Evolutionary conservation across 2,113 vertebrate genomes (phyloP).

Genomic region (Microcebus ravelobensis): DNA sequence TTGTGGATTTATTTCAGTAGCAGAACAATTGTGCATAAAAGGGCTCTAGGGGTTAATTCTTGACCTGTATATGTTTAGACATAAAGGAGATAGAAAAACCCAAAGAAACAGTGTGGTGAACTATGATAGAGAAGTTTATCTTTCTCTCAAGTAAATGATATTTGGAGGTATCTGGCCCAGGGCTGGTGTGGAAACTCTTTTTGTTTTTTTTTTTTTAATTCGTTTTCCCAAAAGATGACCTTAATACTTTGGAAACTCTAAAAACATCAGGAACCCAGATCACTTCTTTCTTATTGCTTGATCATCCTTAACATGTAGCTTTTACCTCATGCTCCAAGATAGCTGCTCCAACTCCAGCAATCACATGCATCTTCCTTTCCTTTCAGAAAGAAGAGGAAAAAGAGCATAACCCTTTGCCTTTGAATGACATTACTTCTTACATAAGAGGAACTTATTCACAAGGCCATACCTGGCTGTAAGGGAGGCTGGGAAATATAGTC

Average conservation of each 20-base stretch:
- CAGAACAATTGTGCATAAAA: neutral
- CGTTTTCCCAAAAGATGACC: too few relatives aligned
- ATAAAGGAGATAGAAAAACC: neutral
- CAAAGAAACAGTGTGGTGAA: neutral
- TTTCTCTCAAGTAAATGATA: neutral
- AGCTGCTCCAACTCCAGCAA: slow-evolving; percentile 3
- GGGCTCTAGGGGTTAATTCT: neutral
- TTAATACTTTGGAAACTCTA: too few relatives aligned
- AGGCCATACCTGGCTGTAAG: too few relatives aligned
- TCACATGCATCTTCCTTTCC: neutral
- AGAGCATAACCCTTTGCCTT: neutral
- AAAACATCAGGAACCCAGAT: neutral
- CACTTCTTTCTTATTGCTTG: neutral
- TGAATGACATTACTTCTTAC: neutral
- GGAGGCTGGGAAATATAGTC: neutral
- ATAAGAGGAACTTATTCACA: neutral
- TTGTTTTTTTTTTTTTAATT: too few relatives aligned
- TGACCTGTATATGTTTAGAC: neutral
- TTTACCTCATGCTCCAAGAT: neutral
- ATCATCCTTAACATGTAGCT: neutral
- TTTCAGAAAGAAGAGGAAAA: neutral
- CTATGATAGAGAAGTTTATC: neutral
- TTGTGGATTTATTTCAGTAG: neutral
- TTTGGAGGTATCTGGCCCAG: neutral
- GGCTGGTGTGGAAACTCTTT: too few relatives aligned